Evolutionary conservation across 2,888 invertebrate genomes (phyloP), one percentile per base, ranked within the genome.

Genomic region (Napeogenes sylphis): DNA sequence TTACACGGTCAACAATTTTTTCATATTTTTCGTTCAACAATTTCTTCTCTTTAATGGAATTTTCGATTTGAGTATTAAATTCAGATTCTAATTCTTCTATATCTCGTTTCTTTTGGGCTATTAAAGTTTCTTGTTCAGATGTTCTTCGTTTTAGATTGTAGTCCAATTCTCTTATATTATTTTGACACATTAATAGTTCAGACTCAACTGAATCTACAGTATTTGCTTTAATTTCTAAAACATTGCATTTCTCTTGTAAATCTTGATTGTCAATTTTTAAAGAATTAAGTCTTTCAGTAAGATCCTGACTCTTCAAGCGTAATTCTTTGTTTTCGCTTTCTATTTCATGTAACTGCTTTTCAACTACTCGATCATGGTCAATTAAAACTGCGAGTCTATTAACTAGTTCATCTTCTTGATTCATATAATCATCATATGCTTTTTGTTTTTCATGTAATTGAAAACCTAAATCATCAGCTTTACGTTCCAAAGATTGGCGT

Each of bases 381-480:
- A 91, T 91, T 2, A 95, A 83, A 69, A 92, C 91, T 5, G 92
- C 91, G 58, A 95, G 85, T 60, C 94, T 92, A 69, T 92, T 88
- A 4, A 92, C 91, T 59, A 94, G 80, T 68, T 93, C 91, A 71
- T 94, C 93, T 81, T 94, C 93, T 66, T 93, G 91, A 69, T 91
- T 87, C 14, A 91, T 85, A 70, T 93, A 93, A 73, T 94, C 93
- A 66, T 88, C 87, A 62, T 91, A 91, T 66, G 91, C 90, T 65
- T 92, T 91, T 63, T 92, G 92, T 68, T 93, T 92, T 75, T 91
- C 90, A 77, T 84, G 92, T 56, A 95, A 80, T 68, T 94, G 92
- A 32, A 84, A 91, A 66, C 92, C 93, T 64, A 95, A 84, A 62
- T 92, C 84, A 71, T 93, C 92, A 2, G 93, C 92, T 72, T 92